These are phyloP conservation scores for Listronotus bonariensis DNA, from an alignment of 1,140 invertebrate genomes.

Conservation along the genomic window DNA sequence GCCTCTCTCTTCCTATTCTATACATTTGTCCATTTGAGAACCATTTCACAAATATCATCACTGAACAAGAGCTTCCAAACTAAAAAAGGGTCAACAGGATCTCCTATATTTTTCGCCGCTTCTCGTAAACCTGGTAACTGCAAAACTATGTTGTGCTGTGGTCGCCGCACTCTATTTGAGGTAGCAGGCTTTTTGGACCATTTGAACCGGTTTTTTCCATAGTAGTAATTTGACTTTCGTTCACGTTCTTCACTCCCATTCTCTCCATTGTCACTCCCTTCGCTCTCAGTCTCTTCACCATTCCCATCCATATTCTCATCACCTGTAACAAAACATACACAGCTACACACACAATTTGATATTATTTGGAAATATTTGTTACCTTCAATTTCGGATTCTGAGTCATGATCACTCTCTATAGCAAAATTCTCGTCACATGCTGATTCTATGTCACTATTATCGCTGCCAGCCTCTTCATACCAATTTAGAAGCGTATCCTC, in stretches of 20 bases:
- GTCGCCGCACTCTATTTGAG: too few relatives aligned
- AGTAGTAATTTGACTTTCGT: too few relatives aligned
- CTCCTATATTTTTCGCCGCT: neutral
- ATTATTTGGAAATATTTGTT: neutral
- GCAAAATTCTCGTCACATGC: slow-evolving; percentile 14
- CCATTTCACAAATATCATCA: too few relatives aligned
- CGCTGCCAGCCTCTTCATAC: slow-evolving; percentile 9
- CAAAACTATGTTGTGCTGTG: neutral
- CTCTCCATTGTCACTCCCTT: too few relatives aligned
- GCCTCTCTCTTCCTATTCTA: too few relatives aligned
- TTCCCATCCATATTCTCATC: too few relatives aligned
- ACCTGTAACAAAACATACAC: too few relatives aligned
- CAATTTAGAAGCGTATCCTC: slow-evolving; percentile 1
- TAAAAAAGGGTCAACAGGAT: neutral
- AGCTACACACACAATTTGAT: neutral
- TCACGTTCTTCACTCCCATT: too few relatives aligned
- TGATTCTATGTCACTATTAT: slow-evolving; percentile 1
- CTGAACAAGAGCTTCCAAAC: neutral
- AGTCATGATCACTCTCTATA: slow-evolving; percentile 9
- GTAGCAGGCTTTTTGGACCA: too few relatives aligned
- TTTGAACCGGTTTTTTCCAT: too few relatives aligned
- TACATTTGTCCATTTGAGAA: too few relatives aligned
- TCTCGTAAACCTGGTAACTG: neutral
- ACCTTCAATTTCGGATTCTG: neutral
- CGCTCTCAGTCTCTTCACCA: too few relatives aligned